phyloP scores from a whole-genome alignment of 2,888 invertebrate species.

The Vanessa cardui region DNA sequence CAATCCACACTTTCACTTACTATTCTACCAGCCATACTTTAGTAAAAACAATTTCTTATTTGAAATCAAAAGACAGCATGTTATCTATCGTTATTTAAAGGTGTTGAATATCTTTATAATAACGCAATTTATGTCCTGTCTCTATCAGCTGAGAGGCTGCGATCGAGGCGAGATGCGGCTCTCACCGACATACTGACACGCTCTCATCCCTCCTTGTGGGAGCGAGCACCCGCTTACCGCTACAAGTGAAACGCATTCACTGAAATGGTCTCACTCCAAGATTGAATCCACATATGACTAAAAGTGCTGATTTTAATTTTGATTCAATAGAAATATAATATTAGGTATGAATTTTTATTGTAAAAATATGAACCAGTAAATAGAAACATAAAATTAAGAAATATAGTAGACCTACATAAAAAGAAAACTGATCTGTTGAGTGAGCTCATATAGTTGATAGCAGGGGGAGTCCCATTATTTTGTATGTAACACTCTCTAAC shows the following conservation, averaged over 20 bases:
- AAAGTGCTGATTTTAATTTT: not conserved
- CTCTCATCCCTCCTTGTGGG: not conserved
- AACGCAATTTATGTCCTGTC: conserved; percentile 2
- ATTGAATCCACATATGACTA: not conserved
- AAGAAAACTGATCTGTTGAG: not conserved
- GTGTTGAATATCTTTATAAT: not conserved
- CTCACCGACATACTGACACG: not conserved
- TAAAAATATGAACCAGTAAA: too few species aligned
- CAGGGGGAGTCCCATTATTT: too few species aligned
- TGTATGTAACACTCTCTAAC: not conserved
- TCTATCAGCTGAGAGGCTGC: not conserved
- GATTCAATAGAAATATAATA: too few species aligned
- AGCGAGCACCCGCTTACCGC: not conserved
- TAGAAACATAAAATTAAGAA: too few species aligned
- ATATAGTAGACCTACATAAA: not conserved
- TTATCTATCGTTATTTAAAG: too few species aligned
- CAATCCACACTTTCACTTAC: too few species aligned
- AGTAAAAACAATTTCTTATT: too few species aligned
- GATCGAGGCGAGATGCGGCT: not conserved
- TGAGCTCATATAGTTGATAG: too few species aligned
- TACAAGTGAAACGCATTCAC: not conserved
- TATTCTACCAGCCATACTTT: too few species aligned
- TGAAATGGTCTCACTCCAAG: not conserved
- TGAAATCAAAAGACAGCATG: too few species aligned
- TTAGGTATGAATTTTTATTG: too few species aligned